A percentile compares a stretch with the other conserved stretches of the same genome.
phyloP scores from a whole-genome alignment of 2,797 vertebrate genomes.

The Yasuhikotakia modesta region DNA sequence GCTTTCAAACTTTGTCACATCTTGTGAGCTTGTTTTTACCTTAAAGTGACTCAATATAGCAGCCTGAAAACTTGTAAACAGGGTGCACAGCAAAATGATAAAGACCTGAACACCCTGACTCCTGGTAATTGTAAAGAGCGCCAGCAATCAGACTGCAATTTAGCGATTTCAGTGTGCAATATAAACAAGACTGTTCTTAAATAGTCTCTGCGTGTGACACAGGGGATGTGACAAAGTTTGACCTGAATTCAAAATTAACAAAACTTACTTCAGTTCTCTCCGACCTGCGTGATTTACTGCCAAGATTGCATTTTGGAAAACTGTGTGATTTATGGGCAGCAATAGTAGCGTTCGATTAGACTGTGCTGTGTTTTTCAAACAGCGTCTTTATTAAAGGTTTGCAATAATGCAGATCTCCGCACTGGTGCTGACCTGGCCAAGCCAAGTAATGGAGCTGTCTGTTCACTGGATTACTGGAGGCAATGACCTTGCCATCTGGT shows the following conservation, averaged over 20 bases:
- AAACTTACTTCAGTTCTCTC: background rate
- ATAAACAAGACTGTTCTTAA: background rate
- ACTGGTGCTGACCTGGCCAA: conserved; percentile 63
- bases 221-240: background rate
- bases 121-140: background rate
- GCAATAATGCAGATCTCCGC: conserved; percentile 9
- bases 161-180: background rate
- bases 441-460: conserved; percentile 67
- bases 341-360: background rate
- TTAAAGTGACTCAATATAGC: background rate
- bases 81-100: background rate
- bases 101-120: background rate
- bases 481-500: conserved; percentile 83
- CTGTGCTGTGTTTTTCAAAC: background rate
- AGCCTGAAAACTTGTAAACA: background rate
- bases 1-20: background rate
- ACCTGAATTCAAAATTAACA: background rate
- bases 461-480: conserved; percentile 75
- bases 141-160: conserved; percentile 12
- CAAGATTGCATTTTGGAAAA: background rate
- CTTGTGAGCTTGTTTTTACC: background rate
- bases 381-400: background rate
- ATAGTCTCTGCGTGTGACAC: background rate
- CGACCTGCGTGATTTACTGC: background rate
- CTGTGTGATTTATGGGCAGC: background rate